These are phyloP conservation scores for Datnioides undecimradiatus DNA, from an alignment of 2,113 vertebrate species.

Conservation along the genomic window DNA sequence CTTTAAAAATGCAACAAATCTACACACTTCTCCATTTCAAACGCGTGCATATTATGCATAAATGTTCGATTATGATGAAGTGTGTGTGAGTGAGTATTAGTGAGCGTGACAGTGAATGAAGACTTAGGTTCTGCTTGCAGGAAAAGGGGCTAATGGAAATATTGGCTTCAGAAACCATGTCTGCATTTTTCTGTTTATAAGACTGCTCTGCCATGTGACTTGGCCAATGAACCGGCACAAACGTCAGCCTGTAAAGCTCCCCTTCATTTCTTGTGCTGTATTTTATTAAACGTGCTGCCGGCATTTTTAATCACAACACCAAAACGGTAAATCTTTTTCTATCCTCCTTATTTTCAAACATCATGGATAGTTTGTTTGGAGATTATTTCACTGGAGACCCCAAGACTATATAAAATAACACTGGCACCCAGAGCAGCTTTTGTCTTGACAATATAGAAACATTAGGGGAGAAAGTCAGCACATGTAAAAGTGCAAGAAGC, in stretches of 20 bases:
- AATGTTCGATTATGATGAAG: neutral
- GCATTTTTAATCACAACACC: neutral
- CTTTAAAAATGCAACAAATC: neutral
- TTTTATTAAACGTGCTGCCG: neutral
- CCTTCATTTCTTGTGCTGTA: slow-evolving; percentile 28
- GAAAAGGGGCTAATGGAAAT: slow-evolving; percentile 62
- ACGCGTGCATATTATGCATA: neutral
- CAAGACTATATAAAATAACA: neutral
- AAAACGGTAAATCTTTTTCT: neutral
- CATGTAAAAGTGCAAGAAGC: slow-evolving; percentile 2
- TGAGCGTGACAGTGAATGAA: slow-evolving; percentile 10
- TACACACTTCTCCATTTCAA: neutral
- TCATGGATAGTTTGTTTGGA: neutral
- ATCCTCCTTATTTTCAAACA: slow-evolving; percentile 16
- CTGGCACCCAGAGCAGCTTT: neutral
- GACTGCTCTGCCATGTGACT: slow-evolving; percentile 39
- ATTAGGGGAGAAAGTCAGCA: neutral
- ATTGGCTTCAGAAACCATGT: slow-evolving; percentile 45
- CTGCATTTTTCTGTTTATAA: slow-evolving; percentile 57
- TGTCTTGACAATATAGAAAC: neutral
- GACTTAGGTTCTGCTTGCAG: slow-evolving; percentile 19
- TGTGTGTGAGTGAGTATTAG: neutral
- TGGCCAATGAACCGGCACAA: slow-evolving; percentile 39
- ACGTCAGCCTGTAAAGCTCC: slow-evolving; percentile 15
- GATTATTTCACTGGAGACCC: neutral